These are phyloP conservation scores for Scomberomorus guttatus DNA, from an alignment of 2,797 vertebrate species.

Conservation along the genomic window DNA sequence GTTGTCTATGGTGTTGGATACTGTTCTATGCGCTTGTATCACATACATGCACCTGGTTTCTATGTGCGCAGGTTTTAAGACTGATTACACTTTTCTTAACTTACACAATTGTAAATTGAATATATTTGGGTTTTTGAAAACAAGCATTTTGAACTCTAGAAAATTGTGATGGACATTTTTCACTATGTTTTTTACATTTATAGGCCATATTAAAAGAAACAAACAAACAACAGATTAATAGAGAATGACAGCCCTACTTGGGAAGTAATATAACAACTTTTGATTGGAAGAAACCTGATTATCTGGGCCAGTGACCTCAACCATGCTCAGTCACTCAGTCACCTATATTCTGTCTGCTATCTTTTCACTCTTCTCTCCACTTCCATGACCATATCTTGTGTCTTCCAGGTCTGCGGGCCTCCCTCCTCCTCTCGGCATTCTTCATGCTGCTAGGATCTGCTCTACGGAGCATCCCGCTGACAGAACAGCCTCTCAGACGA, in stretches of 20 bases:
- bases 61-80: no score
- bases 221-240: background rate
- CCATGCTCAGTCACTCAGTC: background rate
- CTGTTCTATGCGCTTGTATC: no score
- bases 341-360: background rate
- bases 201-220: background rate
- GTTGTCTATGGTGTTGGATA: no score
- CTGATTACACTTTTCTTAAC: no score
- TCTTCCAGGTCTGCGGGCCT: conserved; percentile 90
- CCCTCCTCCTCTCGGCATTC: conserved; percentile 92
- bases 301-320: background rate
- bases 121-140: background rate
- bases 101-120: background rate
- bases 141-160: background rate
- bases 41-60: no score
- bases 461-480: conserved; percentile 91
- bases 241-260: background rate
- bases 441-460: conserved; percentile 93
- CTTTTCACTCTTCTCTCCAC: background rate
- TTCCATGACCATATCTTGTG: background rate
- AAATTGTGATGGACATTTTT: background rate
- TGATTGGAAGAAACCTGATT: background rate
- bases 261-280: background rate
- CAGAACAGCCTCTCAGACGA: conserved; percentile 87
- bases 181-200: background rate